Evolutionary conservation across 2,113 vertebrate species (phyloP).

Genomic region (Phalacrocorax carbo): DNA sequence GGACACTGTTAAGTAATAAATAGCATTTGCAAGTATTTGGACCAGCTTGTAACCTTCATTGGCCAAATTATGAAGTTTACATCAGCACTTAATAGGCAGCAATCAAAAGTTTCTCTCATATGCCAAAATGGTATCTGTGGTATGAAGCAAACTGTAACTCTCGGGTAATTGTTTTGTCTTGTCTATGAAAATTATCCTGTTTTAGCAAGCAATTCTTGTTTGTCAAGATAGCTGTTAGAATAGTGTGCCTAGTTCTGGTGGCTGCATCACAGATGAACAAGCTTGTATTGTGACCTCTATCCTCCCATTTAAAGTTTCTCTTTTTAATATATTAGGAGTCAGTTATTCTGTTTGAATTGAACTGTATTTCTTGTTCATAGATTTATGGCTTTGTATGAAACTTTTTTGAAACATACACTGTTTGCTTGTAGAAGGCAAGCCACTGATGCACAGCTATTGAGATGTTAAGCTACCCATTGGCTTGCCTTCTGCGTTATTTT

Average conservation of each 20-base stretch:
- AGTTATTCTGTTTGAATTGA: neutral
- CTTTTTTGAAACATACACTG: neutral
- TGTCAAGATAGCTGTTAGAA: neutral
- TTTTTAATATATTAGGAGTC: neutral
- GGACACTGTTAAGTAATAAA: neutral
- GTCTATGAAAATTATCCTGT: neutral
- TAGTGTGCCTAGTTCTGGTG: neutral
- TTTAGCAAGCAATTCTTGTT: neutral
- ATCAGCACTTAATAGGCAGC: neutral
- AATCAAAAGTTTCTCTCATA: neutral
- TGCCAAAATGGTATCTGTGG: neutral
- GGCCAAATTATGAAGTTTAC: neutral
- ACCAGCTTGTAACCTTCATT: neutral
- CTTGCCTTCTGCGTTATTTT: neutral
- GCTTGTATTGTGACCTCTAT: neutral
- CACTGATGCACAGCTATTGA: neutral
- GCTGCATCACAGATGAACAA: neutral
- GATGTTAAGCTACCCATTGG: neutral
- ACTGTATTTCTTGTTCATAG: neutral
- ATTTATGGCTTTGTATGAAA: neutral
- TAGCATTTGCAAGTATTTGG: neutral
- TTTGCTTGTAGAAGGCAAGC: neutral
- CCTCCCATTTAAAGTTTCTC: neutral
- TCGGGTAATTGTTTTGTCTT: neutral
- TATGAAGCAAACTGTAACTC: neutral